phyloP scores from a whole-genome alignment of 2,888 invertebrate species.

The Formica aserva region DNA sequence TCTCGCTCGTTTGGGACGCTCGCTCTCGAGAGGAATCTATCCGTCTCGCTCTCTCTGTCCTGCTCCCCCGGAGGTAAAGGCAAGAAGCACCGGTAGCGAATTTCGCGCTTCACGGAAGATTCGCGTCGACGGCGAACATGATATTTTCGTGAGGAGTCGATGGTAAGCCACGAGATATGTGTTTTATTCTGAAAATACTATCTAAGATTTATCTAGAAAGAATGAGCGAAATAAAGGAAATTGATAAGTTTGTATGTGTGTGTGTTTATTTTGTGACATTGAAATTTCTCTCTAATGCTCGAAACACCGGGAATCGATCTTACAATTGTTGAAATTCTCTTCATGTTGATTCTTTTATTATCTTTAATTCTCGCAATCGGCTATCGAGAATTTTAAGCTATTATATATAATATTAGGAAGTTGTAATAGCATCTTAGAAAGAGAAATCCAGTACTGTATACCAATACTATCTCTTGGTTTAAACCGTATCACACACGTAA shows the following conservation, averaged over 20 bases:
- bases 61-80: background rate
- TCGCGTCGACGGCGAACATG: slow-evolving; percentile 58
- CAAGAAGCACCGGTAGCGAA: slow-evolving; percentile 12
- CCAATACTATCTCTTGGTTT: background rate
- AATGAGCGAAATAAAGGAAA: background rate
- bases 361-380: background rate
- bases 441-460: background rate
- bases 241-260: background rate
- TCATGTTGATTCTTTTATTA: background rate
- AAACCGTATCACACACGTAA: background rate
- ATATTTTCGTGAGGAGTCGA: slow-evolving; percentile 32
- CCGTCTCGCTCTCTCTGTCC: background rate
- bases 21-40: background rate
- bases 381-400: background rate
- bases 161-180: background rate
- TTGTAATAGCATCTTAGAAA: background rate
- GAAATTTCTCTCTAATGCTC: background rate
- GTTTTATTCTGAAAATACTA: background rate
- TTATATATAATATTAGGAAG: background rate
- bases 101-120: slow-evolving; percentile 20
- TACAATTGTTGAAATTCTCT: background rate
- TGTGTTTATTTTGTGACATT: background rate
- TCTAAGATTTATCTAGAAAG: background rate
- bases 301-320: background rate
- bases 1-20: background rate